Percentiles rank a stretch among this genome's conserved stretches.
These are phyloP conservation scores for Chrysolina americana DNA, from an alignment of 2,888 invertebrate genomes.

Conservation along the genomic window DNA sequence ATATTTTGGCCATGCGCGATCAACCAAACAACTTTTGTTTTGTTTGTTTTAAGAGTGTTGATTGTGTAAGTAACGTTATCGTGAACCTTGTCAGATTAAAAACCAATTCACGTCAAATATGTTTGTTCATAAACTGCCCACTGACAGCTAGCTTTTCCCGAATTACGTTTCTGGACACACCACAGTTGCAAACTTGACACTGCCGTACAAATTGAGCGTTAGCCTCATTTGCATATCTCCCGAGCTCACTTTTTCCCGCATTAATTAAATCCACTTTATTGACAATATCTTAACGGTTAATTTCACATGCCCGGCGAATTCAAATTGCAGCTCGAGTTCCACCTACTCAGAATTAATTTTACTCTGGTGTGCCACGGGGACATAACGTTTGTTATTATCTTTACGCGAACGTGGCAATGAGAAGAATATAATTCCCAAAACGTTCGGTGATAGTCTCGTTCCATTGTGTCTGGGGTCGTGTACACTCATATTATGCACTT, in stretches of 20 bases:
- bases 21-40: too few relatives aligned
- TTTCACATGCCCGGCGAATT: conserved; percentile 54
- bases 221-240: conserved; percentile 52
- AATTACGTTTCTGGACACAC: neutral
- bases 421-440: neutral
- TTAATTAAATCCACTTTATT: conserved; percentile 58
- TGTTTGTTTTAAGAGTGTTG: too few relatives aligned
- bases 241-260: conserved; percentile 51
- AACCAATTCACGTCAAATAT: too few relatives aligned
- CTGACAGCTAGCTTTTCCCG: too few relatives aligned
- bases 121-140: too few relatives aligned
- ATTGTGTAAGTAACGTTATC: too few relatives aligned
- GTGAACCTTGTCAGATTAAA: too few relatives aligned
- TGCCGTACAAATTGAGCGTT: conserved; percentile 13
- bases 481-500: neutral
- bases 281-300: conserved; percentile 58
- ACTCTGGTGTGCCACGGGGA: neutral
- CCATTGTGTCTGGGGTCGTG: neutral
- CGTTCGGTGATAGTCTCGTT: neutral
- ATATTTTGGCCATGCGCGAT: too few relatives aligned
- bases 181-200: neutral
- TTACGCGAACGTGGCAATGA: neutral
- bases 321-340: conserved; percentile 36
- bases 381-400: conserved; percentile 20
- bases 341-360: conserved; percentile 26